These are phyloP conservation scores for Tympanoctomys barrerae DNA, from an alignment of 2,797 vertebrate species.

Conservation along the genomic window DNA sequence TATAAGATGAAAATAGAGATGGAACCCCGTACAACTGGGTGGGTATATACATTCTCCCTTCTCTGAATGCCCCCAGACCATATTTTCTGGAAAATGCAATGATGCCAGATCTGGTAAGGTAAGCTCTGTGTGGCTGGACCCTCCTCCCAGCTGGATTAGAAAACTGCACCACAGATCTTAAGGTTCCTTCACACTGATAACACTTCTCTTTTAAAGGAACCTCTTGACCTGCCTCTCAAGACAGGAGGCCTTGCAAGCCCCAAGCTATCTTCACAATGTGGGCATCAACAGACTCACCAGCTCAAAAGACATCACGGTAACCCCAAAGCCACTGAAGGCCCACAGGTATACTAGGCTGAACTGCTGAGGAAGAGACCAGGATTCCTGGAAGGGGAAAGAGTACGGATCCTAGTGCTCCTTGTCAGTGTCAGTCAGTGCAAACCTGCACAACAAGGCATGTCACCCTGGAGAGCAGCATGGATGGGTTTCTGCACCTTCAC, in stretches of 20 bases:
- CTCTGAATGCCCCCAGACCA: not conserved
- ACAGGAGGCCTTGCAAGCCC: not conserved
- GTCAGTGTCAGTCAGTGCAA: not conserved
- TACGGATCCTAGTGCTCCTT: not conserved
- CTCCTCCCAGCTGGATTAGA: not conserved
- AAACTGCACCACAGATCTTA: not conserved
- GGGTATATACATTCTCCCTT: not conserved
- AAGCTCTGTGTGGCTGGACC: not conserved
- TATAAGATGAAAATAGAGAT: not conserved
- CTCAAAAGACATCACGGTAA: not conserved
- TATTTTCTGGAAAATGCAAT: not conserved
- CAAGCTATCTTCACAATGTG: not conserved
- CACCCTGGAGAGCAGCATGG: not conserved
- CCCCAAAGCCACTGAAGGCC: not conserved
- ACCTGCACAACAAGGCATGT: not conserved
- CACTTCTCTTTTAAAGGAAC: not conserved
- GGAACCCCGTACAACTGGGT: not conserved
- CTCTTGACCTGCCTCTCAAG: not conserved
- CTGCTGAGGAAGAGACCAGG: not conserved
- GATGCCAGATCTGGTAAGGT: not conserved
- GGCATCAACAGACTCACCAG: too few relatives aligned
- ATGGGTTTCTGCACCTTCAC: too few relatives aligned
- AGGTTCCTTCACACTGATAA: not conserved
- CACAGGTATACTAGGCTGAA: not conserved
- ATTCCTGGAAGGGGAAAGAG: not conserved